These are phyloP conservation scores for Tetraodon nigroviridis DNA, from an alignment of 2,113 vertebrate genomes.

Conservation along the genomic window DNA sequence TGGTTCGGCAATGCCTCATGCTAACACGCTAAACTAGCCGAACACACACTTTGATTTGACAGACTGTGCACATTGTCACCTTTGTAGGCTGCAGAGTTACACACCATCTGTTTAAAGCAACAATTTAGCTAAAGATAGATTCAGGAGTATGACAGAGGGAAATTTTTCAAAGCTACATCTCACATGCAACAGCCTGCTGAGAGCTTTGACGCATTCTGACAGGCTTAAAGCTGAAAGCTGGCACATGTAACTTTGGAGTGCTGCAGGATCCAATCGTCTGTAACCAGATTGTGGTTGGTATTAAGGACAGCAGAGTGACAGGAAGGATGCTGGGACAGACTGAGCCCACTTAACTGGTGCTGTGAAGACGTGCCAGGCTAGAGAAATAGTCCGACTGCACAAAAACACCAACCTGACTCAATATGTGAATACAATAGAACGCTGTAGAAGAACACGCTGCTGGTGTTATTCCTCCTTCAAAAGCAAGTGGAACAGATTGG, in stretches of 20 bases:
- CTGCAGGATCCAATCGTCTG: neutral
- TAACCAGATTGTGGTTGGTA: neutral
- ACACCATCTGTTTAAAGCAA: no score
- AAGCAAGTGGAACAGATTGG: no score
- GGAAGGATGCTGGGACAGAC: neutral
- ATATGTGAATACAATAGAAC: no score
- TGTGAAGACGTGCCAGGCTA: slow-evolving; percentile 1
- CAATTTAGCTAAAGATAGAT: neutral
- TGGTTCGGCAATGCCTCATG: no score
- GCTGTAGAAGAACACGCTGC: no score
- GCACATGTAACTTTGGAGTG: neutral
- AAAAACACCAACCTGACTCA: neutral
- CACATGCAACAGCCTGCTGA: neutral
- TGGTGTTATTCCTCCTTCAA: no score
- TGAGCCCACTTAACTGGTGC: neutral
- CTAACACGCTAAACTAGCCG: no score
- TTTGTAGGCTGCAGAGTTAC: no score
- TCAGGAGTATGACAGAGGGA: neutral
- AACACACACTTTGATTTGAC: no score
- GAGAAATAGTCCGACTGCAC: neutral
- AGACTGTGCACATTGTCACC: no score
- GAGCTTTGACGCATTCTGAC: neutral
- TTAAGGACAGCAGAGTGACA: neutral
- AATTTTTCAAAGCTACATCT: neutral
- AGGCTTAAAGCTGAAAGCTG: neutral